Conservation (phyloP, 2,797 vertebrate genomes). For the Anguilla obscura region DNA sequence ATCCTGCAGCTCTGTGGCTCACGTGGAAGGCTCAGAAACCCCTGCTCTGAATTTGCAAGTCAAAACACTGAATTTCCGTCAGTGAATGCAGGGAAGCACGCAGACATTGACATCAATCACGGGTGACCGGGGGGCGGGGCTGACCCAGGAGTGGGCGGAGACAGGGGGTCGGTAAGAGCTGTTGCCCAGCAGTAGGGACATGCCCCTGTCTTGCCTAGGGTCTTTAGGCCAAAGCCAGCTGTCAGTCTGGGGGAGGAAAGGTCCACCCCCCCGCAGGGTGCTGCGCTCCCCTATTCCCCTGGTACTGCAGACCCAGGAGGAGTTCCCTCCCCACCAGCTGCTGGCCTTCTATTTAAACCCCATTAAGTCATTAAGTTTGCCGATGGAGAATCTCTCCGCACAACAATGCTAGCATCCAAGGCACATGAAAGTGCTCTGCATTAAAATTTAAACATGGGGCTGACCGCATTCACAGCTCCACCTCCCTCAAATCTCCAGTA, state of each 20-base stretch:
- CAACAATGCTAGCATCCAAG: background rate
- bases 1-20: background rate
- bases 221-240: background rate
- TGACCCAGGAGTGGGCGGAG: background rate
- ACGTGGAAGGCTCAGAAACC: background rate
- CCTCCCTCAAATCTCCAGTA: background rate
- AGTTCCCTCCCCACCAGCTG: constrained; percentile 18
- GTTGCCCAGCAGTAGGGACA: background rate
- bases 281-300: background rate
- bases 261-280: background rate
- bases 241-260: background rate
- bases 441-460: background rate
- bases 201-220: background rate
- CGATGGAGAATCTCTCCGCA: background rate
- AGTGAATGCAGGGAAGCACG: background rate
- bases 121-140: background rate
- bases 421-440: background rate
- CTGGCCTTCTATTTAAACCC: background rate
- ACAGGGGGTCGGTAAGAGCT: background rate
- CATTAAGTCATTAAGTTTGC: background rate
- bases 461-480: background rate
- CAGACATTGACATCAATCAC: background rate
- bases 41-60: background rate
- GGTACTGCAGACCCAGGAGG: background rate
- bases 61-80: background rate